Evolutionary conservation across 2,113 vertebrate genomes (phyloP).

Genomic region (Vulpes ferrilata): DNA sequence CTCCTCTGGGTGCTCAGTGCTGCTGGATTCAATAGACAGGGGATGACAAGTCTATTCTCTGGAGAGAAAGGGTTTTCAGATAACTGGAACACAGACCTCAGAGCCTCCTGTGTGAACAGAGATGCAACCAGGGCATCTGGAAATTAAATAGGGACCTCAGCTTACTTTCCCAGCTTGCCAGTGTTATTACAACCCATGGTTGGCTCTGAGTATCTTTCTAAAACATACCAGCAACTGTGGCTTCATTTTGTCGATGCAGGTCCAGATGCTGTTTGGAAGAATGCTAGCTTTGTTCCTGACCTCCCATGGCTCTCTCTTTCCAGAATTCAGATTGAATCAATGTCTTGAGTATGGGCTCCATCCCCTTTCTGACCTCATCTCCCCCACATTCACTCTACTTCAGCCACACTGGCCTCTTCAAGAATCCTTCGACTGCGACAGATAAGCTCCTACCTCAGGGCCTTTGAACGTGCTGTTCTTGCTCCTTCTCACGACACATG

Average conservation of each 20-base stretch:
- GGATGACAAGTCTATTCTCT: neutral
- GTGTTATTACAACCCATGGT: constrained; percentile 63
- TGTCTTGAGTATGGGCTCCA: neutral
- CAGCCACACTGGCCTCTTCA: neutral
- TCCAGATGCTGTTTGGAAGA: constrained; percentile 78
- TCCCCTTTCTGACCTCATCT: neutral
- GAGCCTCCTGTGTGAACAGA: neutral
- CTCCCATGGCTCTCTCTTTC: neutral
- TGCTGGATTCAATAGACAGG: neutral
- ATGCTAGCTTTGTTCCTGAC: constrained; percentile 56
- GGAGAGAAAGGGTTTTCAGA: neutral
- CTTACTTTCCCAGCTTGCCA: constrained; percentile 65
- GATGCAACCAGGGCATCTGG: constrained; percentile 12
- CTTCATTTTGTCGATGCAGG: constrained; percentile 70
- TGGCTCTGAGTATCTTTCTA: constrained; percentile 77
- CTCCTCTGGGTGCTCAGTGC: neutral
- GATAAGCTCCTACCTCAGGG: accelerated
- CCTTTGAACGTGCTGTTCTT: neutral
- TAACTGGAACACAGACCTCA: neutral
- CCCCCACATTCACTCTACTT: accelerated
- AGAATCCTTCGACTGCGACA: neutral
- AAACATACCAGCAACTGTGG: constrained; percentile 70
- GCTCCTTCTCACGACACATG: neutral
- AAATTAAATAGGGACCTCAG: constrained; percentile 69
- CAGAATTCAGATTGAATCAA: neutral